Conservation (phyloP, 2,888 invertebrate genomes). For the Hirtodrosophila confusa region DNA sequence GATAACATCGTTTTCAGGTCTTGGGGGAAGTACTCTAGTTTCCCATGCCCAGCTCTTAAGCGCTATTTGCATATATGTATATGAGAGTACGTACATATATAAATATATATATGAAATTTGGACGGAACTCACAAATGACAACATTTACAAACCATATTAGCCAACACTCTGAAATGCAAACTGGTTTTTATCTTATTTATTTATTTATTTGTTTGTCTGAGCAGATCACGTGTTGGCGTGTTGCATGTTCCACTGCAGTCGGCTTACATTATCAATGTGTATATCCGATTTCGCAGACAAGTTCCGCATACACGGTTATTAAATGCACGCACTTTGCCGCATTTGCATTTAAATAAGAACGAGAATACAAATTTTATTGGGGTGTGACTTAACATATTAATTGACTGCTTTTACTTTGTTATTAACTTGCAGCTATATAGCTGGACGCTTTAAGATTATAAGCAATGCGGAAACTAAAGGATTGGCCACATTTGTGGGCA, state of each 20-base stretch:
- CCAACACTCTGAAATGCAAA: constrained; percentile 26
- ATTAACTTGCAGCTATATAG: constrained; percentile 88
- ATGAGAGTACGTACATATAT: background rate
- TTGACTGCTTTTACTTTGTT: background rate
- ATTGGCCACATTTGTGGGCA: constrained; percentile 95
- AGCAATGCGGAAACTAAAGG: constrained; percentile 94
- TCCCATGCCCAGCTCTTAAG: background rate
- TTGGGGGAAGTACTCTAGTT: constrained; percentile 46
- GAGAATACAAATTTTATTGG: constrained; percentile 10
- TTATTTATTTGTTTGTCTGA: constrained; percentile 1
- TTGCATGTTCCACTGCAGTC: constrained; percentile 24
- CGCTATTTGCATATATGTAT: background rate
- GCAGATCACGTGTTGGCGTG: constrained; percentile 22
- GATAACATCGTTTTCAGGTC: constrained; percentile 4
- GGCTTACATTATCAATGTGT: background rate
- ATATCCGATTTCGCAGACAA: constrained; percentile 11
- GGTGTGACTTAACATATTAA: constrained; percentile 15
- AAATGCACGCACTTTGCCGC: constrained; percentile 17
- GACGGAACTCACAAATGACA: constrained; percentile 11
- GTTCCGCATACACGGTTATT: constrained; percentile 28
- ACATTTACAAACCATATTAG: constrained; percentile 17
- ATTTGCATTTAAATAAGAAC: constrained; percentile 18
- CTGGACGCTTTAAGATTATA: constrained; percentile 93
- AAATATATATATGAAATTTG: constrained; percentile 6
- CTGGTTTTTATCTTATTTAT: constrained; percentile 30